Percentiles rank a stretch among this genome's conserved stretches.
phyloP scores from a whole-genome alignment of 1,140 invertebrate species.

The Nymphalis io region DNA sequence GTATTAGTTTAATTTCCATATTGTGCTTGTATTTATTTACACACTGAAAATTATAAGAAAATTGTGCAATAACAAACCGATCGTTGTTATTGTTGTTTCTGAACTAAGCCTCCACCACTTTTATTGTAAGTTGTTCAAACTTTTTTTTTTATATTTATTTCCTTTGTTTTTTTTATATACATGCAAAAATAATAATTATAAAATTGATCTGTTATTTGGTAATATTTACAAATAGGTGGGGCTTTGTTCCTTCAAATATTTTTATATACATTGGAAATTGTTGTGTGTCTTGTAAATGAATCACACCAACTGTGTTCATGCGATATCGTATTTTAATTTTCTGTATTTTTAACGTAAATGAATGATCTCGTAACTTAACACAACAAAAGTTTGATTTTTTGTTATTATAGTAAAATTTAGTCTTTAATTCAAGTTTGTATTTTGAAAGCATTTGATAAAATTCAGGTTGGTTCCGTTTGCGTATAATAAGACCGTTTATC shows the following conservation, averaged over 20 bases:
- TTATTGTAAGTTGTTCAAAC: background rate
- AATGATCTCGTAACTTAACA: slow-evolving; percentile 76
- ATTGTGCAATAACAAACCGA: slow-evolving; percentile 20
- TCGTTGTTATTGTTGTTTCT: slow-evolving; percentile 18
- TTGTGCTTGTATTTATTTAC: slow-evolving; percentile 12
- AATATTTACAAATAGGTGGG: slow-evolving; percentile 1
- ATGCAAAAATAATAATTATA: background rate
- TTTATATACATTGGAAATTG: slow-evolving; percentile 24
- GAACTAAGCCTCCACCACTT: slow-evolving; percentile 1
- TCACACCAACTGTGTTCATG: slow-evolving; percentile 77
- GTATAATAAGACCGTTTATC: slow-evolving; percentile 7
- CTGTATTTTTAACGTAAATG: slow-evolving; percentile 69
- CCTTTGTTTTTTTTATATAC: background rate
- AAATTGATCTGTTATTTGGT: background rate
- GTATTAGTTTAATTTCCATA: slow-evolving; percentile 9
- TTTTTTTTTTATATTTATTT: background rate
- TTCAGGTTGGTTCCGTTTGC: background rate
- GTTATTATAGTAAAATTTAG: slow-evolving; percentile 41
- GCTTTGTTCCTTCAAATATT: slow-evolving; percentile 15
- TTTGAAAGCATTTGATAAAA: slow-evolving; percentile 18
- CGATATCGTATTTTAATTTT: slow-evolving; percentile 54
- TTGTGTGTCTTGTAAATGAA: slow-evolving; percentile 49
- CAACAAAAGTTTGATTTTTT: slow-evolving; percentile 51
- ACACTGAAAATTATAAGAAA: slow-evolving; percentile 20
- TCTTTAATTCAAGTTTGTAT: slow-evolving; percentile 12